Evolutionary conservation across 2,888 invertebrate species (phyloP), one percentile per base, ranked within the genome.

Genomic region (Amiota communis): DNA sequence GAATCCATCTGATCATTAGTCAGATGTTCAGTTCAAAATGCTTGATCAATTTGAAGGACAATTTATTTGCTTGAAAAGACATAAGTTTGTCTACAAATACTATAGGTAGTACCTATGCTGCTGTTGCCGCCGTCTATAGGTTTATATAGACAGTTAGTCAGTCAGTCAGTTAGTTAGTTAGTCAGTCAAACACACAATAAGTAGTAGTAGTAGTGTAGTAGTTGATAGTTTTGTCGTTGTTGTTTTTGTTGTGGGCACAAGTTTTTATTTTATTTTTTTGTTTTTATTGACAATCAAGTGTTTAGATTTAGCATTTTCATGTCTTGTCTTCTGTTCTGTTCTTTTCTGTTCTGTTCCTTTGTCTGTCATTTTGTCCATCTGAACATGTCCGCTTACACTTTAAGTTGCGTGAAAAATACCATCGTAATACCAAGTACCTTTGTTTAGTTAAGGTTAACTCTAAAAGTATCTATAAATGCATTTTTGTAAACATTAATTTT

Each of bases 401-500:
- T 8, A 67, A 51, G 51, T 23, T 23, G 23, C 67, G 13, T 67
- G 67, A 67, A 49, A 20, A 67, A 51, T 63, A 46, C 53, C 13
- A 63, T 36, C 12, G 8, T 59, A 20, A 23, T 10, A 53, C 23
- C 13, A 53, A 53, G 15, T 53, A 59, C 36, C 36, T 36, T 36
- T 36, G 36, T 36, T 36, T 36, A 36, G 36, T 6, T 36, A 36
- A 36, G 36, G 36, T 36, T 36, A 17, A 23, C 23, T 23, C 8
- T 65, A 2, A 15, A 65, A 65, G 65, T 65, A 67, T 67, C 67
- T 67, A 51, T 51, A 67, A 67, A 51, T 67, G 67, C 20, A 15
- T 49, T 69, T 72, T 75, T 72, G 75, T 74, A 73, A 36, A 71
- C 76, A 78, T 81, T 76, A 70, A 78, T 78, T 72, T 77, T 72